Conservation (phyloP, 2,797 vertebrate genomes). For the Saxicola maurus region DNA sequence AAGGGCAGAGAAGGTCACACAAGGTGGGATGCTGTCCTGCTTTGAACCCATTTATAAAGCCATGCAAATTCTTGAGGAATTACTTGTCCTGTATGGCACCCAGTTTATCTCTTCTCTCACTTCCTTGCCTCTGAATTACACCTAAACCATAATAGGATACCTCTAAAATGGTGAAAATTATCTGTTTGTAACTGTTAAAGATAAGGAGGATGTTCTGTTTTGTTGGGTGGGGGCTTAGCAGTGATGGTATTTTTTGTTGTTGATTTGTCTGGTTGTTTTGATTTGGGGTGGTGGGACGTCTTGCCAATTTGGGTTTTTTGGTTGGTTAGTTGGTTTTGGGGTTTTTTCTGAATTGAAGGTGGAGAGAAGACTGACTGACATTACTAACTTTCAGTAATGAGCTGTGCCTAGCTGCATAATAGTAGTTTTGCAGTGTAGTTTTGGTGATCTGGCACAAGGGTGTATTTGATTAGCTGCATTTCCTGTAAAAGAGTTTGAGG, state of each 20-base stretch:
- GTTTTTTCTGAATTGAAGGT: neutral
- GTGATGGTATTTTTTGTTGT: neutral
- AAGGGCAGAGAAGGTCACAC: neutral
- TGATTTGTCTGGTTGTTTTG: neutral
- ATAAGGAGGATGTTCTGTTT: neutral
- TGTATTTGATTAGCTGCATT: neutral
- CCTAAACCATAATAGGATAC: neutral
- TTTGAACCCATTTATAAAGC: neutral
- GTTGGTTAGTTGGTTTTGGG: rapidly evolving
- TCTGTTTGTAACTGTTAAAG: neutral
- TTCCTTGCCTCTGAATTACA: neutral
- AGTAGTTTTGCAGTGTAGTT: neutral
- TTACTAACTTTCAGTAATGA: neutral
- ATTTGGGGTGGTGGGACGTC: rapidly evolving
- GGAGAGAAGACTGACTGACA: neutral
- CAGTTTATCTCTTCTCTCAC: neutral
- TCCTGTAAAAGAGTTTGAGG: neutral
- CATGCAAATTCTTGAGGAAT: neutral
- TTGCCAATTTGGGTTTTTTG: neutral
- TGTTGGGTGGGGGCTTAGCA: rapidly evolving
- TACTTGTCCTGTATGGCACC: neutral
- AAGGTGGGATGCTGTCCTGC: neutral
- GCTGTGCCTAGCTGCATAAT: neutral
- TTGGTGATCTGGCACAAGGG: neutral
- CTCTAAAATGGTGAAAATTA: neutral